Evolutionary conservation across 2,888 invertebrate species (phyloP).

Genomic region (Sesia bembeciformis): DNA sequence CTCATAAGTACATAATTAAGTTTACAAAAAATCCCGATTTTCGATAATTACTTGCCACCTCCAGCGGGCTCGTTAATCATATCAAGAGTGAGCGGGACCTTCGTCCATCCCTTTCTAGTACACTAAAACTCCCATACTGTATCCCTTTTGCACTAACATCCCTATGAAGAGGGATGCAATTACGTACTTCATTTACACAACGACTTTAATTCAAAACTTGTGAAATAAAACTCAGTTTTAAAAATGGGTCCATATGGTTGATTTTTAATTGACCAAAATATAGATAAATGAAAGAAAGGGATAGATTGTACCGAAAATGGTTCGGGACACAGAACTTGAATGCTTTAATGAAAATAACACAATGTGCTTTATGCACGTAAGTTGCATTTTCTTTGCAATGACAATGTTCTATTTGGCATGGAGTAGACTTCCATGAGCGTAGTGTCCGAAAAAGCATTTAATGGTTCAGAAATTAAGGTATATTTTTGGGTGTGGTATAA

Average conservation of each 20-base stretch:
- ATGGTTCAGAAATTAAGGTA: background rate
- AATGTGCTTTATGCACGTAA: background rate
- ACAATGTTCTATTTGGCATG: background rate
- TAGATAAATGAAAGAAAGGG: background rate
- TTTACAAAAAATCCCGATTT: conserved; percentile 8
- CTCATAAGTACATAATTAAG: background rate
- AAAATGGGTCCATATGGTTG: conserved; percentile 7
- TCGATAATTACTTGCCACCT: conserved; percentile 24
- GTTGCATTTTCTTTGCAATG: background rate
- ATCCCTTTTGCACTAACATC: conserved; percentile 16
- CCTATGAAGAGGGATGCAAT: conserved; percentile 16
- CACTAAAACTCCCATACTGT: background rate
- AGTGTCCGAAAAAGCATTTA: background rate
- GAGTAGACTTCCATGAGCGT: background rate
- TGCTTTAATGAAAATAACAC: background rate
- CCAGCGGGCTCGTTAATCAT: conserved; percentile 20
- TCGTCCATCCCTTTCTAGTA: conserved; percentile 12
- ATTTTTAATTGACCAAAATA: conserved; percentile 5
- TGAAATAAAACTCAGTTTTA: too few species aligned
- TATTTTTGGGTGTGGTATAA: background rate
- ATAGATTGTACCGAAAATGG: background rate
- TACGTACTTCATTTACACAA: conserved; percentile 1
- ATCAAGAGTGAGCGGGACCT: conserved; percentile 6
- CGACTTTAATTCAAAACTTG: background rate
- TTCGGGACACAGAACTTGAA: too few species aligned